A percentile compares a stretch with the other conserved stretches of the same genome.
Conservation (phyloP, 2,113 vertebrate genomes). For the Myiagra hebetior region DNA sequence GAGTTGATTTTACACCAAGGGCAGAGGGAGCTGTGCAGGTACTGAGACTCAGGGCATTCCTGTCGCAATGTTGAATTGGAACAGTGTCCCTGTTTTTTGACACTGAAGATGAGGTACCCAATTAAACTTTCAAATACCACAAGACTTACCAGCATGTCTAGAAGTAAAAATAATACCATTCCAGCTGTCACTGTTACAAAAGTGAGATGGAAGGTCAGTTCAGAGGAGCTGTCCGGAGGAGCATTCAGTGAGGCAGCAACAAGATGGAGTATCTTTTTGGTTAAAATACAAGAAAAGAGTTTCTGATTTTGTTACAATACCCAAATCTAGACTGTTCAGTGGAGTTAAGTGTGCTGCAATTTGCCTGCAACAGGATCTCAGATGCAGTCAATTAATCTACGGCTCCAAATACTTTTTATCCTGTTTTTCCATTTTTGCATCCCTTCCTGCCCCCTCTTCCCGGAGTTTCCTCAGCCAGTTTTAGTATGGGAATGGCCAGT, state of each 20-base stretch:
- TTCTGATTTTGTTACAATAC: not conserved
- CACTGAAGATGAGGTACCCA: not conserved
- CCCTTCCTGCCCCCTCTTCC: not conserved
- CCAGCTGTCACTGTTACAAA: fast-evolving
- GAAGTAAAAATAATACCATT: not conserved
- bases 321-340: not conserved
- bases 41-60: not conserved
- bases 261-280: not conserved
- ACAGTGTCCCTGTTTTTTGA: not conserved
- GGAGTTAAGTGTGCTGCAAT: not conserved
- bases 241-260: not conserved
- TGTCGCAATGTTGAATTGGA: not conserved
- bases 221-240: not conserved
- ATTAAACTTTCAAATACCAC: not conserved
- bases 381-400: not conserved
- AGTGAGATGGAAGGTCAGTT: not conserved
- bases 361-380: not conserved
- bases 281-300: not conserved
- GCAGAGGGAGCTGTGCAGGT: not conserved
- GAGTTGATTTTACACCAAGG: not conserved
- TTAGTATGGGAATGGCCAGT: not conserved
- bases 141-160: not conserved
- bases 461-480: not conserved
- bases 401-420: not conserved
- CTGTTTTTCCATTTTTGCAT: not conserved